Evolutionary conservation across 2,797 vertebrate genomes (phyloP).

Genomic region (Rhincodon typus): DNA sequence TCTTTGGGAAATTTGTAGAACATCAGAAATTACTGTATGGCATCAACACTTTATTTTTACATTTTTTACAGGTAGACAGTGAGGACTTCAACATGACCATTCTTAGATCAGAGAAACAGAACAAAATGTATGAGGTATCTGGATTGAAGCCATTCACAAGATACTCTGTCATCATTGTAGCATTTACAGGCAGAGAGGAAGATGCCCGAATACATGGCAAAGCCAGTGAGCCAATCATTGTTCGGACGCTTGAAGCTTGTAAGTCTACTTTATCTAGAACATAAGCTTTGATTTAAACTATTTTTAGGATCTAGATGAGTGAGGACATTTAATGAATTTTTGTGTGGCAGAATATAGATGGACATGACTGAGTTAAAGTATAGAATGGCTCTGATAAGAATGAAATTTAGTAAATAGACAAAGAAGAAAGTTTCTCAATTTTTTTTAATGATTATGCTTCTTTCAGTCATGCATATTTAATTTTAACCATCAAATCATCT

Average conservation of each 20-base stretch:
- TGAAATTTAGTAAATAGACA: not conserved
- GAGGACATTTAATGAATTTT: not conserved
- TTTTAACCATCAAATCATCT: not conserved
- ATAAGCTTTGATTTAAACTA: slow-evolving; percentile 28
- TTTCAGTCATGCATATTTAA: not conserved
- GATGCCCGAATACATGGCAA: slow-evolving; percentile 69
- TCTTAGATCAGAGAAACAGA: slow-evolving; percentile 65
- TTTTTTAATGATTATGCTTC: not conserved
- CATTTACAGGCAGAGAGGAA: slow-evolving; percentile 73
- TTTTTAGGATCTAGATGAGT: slow-evolving; percentile 41
- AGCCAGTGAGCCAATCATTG: slow-evolving; percentile 58
- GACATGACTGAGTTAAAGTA: not conserved
- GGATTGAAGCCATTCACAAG: slow-evolving; percentile 79
- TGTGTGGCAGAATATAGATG: not conserved
- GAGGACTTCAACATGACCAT: slow-evolving; percentile 64
- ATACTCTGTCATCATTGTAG: slow-evolving; percentile 75
- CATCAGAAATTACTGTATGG: not conserved
- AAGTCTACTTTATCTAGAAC: slow-evolving; percentile 41
- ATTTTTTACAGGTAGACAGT: slow-evolving; percentile 63
- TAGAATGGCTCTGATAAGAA: not conserved
- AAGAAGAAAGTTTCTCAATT: not conserved
- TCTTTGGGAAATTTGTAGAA: not conserved
- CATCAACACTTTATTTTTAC: slow-evolving; percentile 27
- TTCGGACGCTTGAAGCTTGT: slow-evolving; percentile 85
- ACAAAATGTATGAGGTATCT: slow-evolving; percentile 64